These are phyloP conservation scores for Collichthys lucidus DNA, from an alignment of 2,113 vertebrate genomes.

Conservation along the genomic window DNA sequence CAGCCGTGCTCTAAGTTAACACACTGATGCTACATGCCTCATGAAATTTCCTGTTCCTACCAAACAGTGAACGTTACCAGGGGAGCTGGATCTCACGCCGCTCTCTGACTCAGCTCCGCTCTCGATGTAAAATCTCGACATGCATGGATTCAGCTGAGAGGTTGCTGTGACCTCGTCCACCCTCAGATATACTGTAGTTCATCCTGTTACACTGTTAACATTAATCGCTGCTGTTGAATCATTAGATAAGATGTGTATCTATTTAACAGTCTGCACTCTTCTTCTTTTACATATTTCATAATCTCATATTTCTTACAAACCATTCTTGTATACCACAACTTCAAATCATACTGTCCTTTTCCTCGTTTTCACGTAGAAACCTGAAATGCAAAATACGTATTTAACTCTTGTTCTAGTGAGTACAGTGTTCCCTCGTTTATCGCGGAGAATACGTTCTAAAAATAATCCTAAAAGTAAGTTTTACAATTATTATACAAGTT, in stretches of 20 bases:
- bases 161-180: slow-evolving; percentile 51
- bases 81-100: slow-evolving; percentile 15
- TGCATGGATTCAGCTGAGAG: slow-evolving; percentile 39
- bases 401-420: slow-evolving; percentile 2
- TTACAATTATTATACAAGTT: too few species aligned
- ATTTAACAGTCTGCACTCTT: slow-evolving; percentile 4
- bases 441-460: too few species aligned
- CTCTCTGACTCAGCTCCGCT: not conserved
- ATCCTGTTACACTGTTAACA: slow-evolving; percentile 43
- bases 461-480: too few species aligned
- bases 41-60: slow-evolving; percentile 6
- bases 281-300: not conserved
- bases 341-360: not conserved
- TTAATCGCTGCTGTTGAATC: slow-evolving; percentile 41
- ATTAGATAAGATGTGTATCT: slow-evolving; percentile 49
- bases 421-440: too few species aligned
- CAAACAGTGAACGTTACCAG: not conserved
- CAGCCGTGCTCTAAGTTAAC: not conserved
- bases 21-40: not conserved
- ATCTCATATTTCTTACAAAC: not conserved
- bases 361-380: not conserved
- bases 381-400: not conserved
- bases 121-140: slow-evolving; percentile 19
- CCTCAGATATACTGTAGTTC: slow-evolving; percentile 12
- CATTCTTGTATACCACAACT: not conserved